These are phyloP conservation scores for Pygoscelis antarcticus DNA, from an alignment of 2,113 vertebrate genomes.

Conservation along the genomic window DNA sequence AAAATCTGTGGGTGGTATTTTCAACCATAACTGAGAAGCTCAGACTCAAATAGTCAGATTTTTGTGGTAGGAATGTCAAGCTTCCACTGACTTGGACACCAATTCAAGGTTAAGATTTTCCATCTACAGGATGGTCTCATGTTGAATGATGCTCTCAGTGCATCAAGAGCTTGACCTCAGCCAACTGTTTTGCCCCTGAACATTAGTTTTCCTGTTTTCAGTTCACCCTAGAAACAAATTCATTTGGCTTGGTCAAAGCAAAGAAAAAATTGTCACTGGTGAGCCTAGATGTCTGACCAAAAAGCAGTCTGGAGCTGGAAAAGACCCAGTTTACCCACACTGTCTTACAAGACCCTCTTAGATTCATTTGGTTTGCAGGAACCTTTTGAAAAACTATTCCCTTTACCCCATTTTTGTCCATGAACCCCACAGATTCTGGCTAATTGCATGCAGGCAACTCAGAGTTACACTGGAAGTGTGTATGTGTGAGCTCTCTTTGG, in stretches of 20 bases:
- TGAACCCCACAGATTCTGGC: background rate
- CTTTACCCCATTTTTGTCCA: background rate
- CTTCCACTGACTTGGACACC: background rate
- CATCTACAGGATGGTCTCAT: slow-evolving; percentile 23
- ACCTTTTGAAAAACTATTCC: background rate
- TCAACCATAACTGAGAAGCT: background rate
- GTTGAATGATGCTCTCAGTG: slow-evolving; percentile 19
- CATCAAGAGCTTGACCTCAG: slow-evolving; percentile 1
- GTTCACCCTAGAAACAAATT: slow-evolving; percentile 7
- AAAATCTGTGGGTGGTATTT: slow-evolving; percentile 7
- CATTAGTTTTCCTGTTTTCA: slow-evolving; percentile 42
- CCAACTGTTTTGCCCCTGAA: slow-evolving; percentile 17
- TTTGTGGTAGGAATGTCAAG: slow-evolving; percentile 43
- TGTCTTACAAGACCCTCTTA: background rate
- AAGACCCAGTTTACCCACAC: background rate
- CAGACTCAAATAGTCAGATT: background rate
- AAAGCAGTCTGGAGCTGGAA: background rate
- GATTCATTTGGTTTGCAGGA: background rate
- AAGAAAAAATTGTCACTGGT: background rate
- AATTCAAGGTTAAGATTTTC: slow-evolving; percentile 55
- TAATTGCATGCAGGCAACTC: background rate
- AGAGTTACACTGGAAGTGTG: background rate
- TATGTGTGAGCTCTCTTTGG: background rate
- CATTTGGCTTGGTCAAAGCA: background rate
- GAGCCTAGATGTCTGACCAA: background rate